Evolutionary conservation across 1,140 invertebrate species (phyloP).

Genomic region (Drosophila bocki): DNA sequence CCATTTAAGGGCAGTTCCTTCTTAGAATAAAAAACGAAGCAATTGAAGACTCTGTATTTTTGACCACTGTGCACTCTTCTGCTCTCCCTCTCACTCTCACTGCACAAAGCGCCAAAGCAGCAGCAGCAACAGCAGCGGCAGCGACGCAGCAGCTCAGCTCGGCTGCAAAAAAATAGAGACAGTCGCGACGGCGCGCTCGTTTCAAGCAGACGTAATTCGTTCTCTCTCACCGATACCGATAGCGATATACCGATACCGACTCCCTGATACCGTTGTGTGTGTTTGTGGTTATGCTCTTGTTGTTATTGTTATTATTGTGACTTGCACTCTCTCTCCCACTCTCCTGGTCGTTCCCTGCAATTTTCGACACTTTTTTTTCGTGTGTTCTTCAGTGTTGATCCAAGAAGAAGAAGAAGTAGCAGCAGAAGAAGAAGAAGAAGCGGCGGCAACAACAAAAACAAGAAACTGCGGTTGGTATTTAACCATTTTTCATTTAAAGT

Average conservation of each 20-base stretch:
- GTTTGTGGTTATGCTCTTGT: slow-evolving; percentile 41
- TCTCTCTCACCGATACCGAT: slow-evolving; percentile 31
- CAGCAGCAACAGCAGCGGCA: slow-evolving; percentile 11
- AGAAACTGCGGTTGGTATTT: slow-evolving; percentile 58
- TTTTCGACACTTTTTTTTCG: slow-evolving; percentile 63
- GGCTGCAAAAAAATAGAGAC: slow-evolving; percentile 51
- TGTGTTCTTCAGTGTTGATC: slow-evolving; percentile 57
- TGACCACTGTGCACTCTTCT: neutral
- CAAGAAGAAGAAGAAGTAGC: slow-evolving; percentile 21
- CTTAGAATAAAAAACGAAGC: neutral
- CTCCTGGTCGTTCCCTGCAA: slow-evolving; percentile 29
- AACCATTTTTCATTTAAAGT: slow-evolving; percentile 12
- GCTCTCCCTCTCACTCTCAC: neutral
- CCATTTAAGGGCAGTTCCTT: no score
- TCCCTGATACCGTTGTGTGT: slow-evolving; percentile 30
- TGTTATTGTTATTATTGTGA: slow-evolving; percentile 33
- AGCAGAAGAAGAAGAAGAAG: slow-evolving; percentile 3
- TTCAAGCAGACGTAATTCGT: slow-evolving; percentile 66
- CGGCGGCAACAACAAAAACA: slow-evolving; percentile 26
- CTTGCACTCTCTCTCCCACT: slow-evolving; percentile 24
- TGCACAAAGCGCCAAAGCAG: slow-evolving; percentile 16
- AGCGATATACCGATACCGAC: slow-evolving; percentile 15
- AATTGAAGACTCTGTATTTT: neutral
- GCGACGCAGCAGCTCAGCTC: slow-evolving; percentile 9
- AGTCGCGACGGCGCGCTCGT: slow-evolving; percentile 79